These are phyloP conservation scores for Cyclophora punctaria DNA, from an alignment of 2,888 invertebrate genomes.

Conservation along the genomic window DNA sequence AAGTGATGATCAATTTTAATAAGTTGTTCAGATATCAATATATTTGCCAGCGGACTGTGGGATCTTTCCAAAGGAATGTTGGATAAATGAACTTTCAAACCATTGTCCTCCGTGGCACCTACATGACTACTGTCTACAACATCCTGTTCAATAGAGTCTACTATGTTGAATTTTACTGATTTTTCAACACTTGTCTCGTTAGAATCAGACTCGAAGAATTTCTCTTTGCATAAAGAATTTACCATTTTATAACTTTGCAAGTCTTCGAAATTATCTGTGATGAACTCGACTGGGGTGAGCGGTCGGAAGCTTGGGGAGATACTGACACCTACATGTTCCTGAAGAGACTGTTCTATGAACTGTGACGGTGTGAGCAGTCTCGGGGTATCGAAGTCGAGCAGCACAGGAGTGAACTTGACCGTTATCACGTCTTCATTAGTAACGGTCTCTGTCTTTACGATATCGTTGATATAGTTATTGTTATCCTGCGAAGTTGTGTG, in stretches of 20 bases:
- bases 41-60: constrained; percentile 52
- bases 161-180: constrained; percentile 17
- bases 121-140: constrained; percentile 3
- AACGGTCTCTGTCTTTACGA: constrained; percentile 62
- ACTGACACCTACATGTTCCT: not conserved
- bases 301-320: constrained; percentile 2
- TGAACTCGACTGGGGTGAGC: constrained; percentile 38
- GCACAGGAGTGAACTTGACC: constrained; percentile 63
- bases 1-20: constrained; percentile 61
- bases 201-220: constrained; percentile 30
- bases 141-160: not conserved
- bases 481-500: constrained; percentile 26
- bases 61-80: constrained; percentile 30
- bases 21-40: constrained; percentile 54
- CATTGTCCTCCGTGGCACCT: constrained; percentile 2
- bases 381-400: constrained; percentile 49
- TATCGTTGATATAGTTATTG: constrained; percentile 55
- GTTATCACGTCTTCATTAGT: constrained; percentile 64
- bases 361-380: constrained; percentile 38
- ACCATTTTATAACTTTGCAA: constrained; percentile 67
- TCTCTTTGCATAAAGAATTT: constrained; percentile 54
- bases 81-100: not conserved
- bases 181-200: constrained; percentile 6
- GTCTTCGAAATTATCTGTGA: constrained; percentile 57
- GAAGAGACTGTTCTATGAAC: constrained; percentile 16